Evolutionary conservation across 2,797 vertebrate genomes (phyloP).

Genomic region (Diplodus sargus): DNA sequence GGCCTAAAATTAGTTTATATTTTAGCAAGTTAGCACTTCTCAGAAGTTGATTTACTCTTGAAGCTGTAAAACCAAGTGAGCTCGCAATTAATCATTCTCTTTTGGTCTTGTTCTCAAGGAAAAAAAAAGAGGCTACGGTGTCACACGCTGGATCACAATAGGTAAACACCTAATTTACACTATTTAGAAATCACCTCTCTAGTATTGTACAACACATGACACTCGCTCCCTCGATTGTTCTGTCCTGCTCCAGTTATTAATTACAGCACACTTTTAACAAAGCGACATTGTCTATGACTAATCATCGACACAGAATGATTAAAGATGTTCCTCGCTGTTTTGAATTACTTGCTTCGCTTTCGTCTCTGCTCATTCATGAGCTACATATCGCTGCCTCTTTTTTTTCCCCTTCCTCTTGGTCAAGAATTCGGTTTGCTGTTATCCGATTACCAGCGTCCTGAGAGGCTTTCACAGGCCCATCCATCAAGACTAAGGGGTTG

Average conservation of each 20-base stretch:
- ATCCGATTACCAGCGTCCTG: conserved; percentile 78
- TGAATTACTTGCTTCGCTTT: conserved; percentile 67
- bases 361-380: conserved; percentile 71
- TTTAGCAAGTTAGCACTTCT: conserved; percentile 95
- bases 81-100: conserved; percentile 89
- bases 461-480: conserved; percentile 79
- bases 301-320: conserved; percentile 84
- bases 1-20: conserved; percentile 94
- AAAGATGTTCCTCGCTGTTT: conserved; percentile 78
- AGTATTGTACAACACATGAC: conserved; percentile 80
- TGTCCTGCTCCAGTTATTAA: conserved; percentile 83
- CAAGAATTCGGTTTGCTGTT: conserved; percentile 79
- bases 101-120: conserved; percentile 85
- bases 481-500: conserved; percentile 79
- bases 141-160: conserved; percentile 85
- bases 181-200: conserved; percentile 87
- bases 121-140: conserved; percentile 81
- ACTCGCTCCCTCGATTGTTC: conserved; percentile 79
- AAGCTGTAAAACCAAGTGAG: conserved; percentile 90
- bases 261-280: conserved; percentile 85
- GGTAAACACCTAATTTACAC: conserved; percentile 89
- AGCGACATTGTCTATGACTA: conserved; percentile 85
- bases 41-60: conserved; percentile 92
- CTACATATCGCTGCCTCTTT: conserved; percentile 50
- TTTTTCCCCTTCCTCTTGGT: conserved; percentile 43